Conservation (phyloP, 2,888 invertebrate genomes). For the Meteorus colon region DNA sequence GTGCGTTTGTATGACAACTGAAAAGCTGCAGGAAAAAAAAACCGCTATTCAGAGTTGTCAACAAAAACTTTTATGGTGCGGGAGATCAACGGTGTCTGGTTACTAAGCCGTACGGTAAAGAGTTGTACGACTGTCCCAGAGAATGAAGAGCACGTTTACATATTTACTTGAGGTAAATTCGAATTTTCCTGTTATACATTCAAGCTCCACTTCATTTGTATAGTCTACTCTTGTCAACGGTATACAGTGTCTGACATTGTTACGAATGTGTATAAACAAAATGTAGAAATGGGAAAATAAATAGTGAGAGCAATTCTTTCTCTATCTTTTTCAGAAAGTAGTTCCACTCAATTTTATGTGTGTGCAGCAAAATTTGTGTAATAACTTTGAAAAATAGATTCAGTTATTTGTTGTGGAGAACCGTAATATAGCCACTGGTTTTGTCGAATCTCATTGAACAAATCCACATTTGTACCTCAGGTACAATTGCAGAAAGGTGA, state of each 20-base stretch:
- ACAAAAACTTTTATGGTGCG: slow-evolving; percentile 55
- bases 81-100: slow-evolving; percentile 61
- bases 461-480: slow-evolving; percentile 23
- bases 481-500: slow-evolving; percentile 5
- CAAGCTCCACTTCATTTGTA: not conserved
- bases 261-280: not conserved
- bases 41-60: slow-evolving; percentile 52
- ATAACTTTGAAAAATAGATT: slow-evolving; percentile 11
- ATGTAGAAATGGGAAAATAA: not conserved
- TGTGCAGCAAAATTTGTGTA: not conserved
- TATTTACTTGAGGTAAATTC: slow-evolving; percentile 30
- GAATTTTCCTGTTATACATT: not conserved
- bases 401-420: slow-evolving; percentile 58
- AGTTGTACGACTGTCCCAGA: slow-evolving; percentile 58
- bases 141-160: slow-evolving; percentile 26
- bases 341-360: not conserved
- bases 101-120: slow-evolving; percentile 69
- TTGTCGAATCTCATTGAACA: not conserved
- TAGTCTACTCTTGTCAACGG: not conserved
- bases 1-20: slow-evolving; percentile 27
- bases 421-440: slow-evolving; percentile 61
- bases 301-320: not conserved
- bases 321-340: slow-evolving; percentile 17
- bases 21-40: slow-evolving; percentile 49
- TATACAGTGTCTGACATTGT: not conserved